Conservation (phyloP, 2,113 vertebrate genomes). For the Upupa epops region DNA sequence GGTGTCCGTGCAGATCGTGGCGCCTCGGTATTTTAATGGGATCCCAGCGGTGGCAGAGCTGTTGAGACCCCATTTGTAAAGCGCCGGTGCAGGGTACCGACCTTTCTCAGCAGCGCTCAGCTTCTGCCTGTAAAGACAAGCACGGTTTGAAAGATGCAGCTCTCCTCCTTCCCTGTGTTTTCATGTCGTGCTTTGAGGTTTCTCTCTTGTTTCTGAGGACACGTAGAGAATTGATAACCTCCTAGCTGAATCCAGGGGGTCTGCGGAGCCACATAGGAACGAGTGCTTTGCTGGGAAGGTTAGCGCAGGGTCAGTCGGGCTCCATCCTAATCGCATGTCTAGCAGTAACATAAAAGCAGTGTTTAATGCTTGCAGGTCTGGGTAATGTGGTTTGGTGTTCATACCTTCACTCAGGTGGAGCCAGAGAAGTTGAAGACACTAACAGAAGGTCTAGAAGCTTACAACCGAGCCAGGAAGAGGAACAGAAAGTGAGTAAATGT, state of each 20-base stretch:
- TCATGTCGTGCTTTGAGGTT: accelerated
- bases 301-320: background rate
- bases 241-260: background rate
- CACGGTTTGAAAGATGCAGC: accelerated
- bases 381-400: constrained; percentile 74
- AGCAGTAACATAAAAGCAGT: constrained; percentile 6
- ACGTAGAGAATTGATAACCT: background rate
- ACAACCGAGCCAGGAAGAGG: constrained; percentile 88
- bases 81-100: background rate
- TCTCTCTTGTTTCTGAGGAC: background rate
- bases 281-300: background rate
- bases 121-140: background rate
- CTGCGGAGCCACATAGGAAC: accelerated
- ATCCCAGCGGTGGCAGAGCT: background rate
- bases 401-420: constrained; percentile 86
- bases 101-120: no score
- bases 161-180: background rate
- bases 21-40: accelerated
- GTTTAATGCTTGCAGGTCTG: constrained; percentile 52
- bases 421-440: constrained; percentile 95
- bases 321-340: background rate
- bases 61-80: background rate
- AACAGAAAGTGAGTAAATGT: constrained; percentile 89
- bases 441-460: constrained; percentile 95
- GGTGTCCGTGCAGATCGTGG: background rate